These are phyloP conservation scores for Dipodomys spectabilis DNA, from an alignment of 2,113 vertebrate genomes.

Conservation along the genomic window DNA sequence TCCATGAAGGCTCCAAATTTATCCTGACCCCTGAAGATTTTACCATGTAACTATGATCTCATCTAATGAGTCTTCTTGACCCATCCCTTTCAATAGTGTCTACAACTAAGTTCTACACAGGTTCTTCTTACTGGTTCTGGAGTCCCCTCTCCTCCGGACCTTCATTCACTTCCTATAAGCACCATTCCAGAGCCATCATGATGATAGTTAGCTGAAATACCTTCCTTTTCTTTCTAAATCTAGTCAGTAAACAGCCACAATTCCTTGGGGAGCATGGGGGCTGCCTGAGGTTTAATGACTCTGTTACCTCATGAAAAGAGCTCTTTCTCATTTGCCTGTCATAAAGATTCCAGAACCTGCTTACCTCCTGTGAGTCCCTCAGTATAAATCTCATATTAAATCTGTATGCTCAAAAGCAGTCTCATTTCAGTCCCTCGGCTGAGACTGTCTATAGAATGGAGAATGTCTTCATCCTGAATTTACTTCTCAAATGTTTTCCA, in stretches of 20 bases:
- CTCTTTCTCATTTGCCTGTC: not conserved
- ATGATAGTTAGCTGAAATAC: not conserved
- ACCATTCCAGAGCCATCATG: not conserved
- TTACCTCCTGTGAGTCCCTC: not conserved
- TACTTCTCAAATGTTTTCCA: not conserved
- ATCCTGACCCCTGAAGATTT: not conserved
- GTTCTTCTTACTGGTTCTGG: not conserved
- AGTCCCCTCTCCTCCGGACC: not conserved
- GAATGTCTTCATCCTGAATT: not conserved
- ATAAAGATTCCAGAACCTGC: not conserved
- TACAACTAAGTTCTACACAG: not conserved
- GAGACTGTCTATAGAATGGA: not conserved
- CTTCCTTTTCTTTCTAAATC: not conserved
- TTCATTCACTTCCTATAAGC: not conserved
- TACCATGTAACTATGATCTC: not conserved
- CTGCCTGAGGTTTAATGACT: not conserved
- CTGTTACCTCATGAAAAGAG: not conserved
- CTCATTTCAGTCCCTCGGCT: not conserved
- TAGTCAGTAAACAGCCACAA: not conserved
- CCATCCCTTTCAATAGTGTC: not conserved
- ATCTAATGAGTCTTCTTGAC: not conserved
- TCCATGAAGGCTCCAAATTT: slow-evolving; percentile 7
- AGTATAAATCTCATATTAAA: not conserved
- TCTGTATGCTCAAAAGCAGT: not conserved
- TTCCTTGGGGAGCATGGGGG: not conserved